These are phyloP conservation scores for Pagetopsis macropterus DNA, from an alignment of 2,797 vertebrate genomes.

Conservation along the genomic window DNA sequence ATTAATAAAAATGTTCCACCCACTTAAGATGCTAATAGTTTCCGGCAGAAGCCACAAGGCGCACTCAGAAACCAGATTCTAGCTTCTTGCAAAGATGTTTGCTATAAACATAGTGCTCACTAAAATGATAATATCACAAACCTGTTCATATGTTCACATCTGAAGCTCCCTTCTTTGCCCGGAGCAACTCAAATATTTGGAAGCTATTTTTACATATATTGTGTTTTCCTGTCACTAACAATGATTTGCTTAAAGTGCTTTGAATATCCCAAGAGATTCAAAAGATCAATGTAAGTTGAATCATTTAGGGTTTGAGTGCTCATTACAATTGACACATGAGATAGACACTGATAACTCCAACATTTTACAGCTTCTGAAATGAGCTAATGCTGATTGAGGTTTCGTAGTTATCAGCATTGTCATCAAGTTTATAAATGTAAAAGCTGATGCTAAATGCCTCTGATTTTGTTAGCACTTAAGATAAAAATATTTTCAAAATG, in stretches of 20 bases:
- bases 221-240: constrained; percentile 2
- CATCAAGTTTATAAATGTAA: constrained; percentile 49
- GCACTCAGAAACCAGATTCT: constrained; percentile 62
- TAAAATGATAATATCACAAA: constrained; percentile 6
- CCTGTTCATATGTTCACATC: background rate
- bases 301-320: constrained; percentile 69
- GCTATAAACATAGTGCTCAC: constrained; percentile 3
- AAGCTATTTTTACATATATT: background rate
- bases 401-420: constrained; percentile 45
- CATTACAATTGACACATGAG: constrained; percentile 64
- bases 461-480: constrained; percentile 49
- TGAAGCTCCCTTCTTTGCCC: constrained; percentile 5
- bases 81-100: constrained; percentile 29
- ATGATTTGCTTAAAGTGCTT: constrained; percentile 35
- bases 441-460: constrained; percentile 60
- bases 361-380: constrained; percentile 59
- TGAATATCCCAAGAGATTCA: constrained; percentile 24
- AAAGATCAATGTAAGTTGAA: constrained; percentile 44
- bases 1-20: constrained; percentile 79
- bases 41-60: constrained; percentile 65
- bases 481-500: constrained; percentile 30
- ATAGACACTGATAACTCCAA: constrained; percentile 54
- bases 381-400: constrained; percentile 64
- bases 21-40: constrained; percentile 78
- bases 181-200: background rate